Conservation (phyloP, 2,888 invertebrate species). For the Cheiracanthium punctorium region DNA sequence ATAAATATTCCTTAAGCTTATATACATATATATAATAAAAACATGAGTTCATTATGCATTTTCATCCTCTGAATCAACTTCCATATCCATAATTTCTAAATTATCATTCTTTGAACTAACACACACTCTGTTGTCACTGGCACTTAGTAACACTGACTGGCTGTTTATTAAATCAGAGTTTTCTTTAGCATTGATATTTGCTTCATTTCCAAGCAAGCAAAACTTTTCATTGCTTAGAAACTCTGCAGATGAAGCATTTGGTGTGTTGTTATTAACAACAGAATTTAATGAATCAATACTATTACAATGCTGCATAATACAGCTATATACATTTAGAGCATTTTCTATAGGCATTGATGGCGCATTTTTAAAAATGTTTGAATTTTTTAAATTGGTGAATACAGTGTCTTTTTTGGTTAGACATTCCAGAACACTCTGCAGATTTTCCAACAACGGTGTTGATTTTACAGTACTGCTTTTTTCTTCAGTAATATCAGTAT, state of each 20-base stretch:
- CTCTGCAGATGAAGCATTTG: neutral
- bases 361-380: neutral
- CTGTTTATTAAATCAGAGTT: neutral
- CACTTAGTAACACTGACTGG: neutral
- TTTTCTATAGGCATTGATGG: neutral
- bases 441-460: conserved; percentile 7
- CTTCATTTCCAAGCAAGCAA: neutral
- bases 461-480: neutral
- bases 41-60: neutral
- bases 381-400: neutral
- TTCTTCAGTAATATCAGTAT: neutral
- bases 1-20: too few relatives aligned
- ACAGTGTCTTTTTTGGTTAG: neutral
- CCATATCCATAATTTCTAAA: conserved; percentile 53
- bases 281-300: neutral
- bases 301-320: neutral
- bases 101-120: conserved; percentile 18
- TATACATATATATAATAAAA: too few relatives aligned
- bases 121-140: neutral
- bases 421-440: neutral
- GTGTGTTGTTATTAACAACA: neutral
- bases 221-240: neutral
- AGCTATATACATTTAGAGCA: neutral
- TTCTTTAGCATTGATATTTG: neutral
- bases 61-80: conserved; percentile 49